Conservation (phyloP, 2,888 invertebrate species). For the Matsumyia berberina region DNA sequence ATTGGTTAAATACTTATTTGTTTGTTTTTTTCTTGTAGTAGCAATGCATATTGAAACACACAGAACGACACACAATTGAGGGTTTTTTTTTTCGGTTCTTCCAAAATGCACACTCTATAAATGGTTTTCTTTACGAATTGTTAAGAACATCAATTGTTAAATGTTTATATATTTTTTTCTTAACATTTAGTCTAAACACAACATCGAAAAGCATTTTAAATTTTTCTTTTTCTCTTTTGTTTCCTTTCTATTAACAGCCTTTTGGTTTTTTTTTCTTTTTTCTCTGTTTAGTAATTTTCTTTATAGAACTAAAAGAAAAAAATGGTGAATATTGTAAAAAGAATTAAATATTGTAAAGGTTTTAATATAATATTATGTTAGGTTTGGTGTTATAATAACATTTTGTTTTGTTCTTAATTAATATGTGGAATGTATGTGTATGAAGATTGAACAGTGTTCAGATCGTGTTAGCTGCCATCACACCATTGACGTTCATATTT, state of each 20-base stretch:
- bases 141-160: slow-evolving; percentile 31
- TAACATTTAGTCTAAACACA: slow-evolving; percentile 57
- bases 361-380: background rate
- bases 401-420: slow-evolving; percentile 13
- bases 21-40: background rate
- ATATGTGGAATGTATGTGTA: background rate
- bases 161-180: background rate
- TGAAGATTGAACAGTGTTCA: slow-evolving; percentile 32
- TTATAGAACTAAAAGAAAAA: slow-evolving; percentile 9
- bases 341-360: background rate
- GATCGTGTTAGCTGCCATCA: slow-evolving; percentile 42
- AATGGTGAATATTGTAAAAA: slow-evolving; percentile 7
- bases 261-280: slow-evolving; percentile 51
- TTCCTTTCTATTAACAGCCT: slow-evolving; percentile 64
- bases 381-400: slow-evolving; percentile 24
- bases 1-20: slow-evolving; percentile 38
- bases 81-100: slow-evolving; percentile 18
- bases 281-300: slow-evolving; percentile 27
- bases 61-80: slow-evolving; percentile 51
- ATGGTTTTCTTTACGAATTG: slow-evolving; percentile 16
- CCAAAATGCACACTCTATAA: no score
- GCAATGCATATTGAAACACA: slow-evolving; percentile 58
- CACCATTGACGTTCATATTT: slow-evolving; percentile 14
- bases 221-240: slow-evolving; percentile 4
- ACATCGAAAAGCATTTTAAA: slow-evolving; percentile 69